These are phyloP conservation scores for Lymantria dispar DNA, from an alignment of 2,888 invertebrate genomes.

Conservation along the genomic window DNA sequence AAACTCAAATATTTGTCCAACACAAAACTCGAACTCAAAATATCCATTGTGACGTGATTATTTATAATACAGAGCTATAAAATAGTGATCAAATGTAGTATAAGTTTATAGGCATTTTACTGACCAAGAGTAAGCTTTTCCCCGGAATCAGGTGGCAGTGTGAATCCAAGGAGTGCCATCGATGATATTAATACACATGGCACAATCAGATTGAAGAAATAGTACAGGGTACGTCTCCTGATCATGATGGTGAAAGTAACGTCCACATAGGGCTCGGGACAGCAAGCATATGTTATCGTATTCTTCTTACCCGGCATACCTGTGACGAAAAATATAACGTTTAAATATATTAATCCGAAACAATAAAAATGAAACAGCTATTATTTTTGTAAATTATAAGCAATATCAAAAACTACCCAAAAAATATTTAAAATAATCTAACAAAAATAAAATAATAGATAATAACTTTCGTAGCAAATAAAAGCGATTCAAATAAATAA, in stretches of 20 bases:
- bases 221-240: slow-evolving; percentile 97
- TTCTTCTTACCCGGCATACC: slow-evolving; percentile 96
- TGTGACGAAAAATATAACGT: slow-evolving; percentile 55
- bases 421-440: too few species aligned
- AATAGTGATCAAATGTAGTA: background rate
- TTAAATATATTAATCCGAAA: too few species aligned
- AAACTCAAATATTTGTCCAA: too few species aligned
- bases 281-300: slow-evolving; percentile 95
- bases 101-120: slow-evolving; percentile 44
- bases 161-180: slow-evolving; percentile 98
- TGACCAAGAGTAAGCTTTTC: slow-evolving; percentile 97
- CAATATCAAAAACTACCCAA: too few species aligned
- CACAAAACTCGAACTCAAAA: too few species aligned
- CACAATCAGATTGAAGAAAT: slow-evolving; percentile 99
- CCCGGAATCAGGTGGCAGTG: slow-evolving; percentile 98
- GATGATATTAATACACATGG: slow-evolving; percentile 99
- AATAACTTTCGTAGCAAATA: too few species aligned
- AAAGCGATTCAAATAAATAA: too few species aligned
- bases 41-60: too few species aligned
- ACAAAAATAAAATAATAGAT: too few species aligned
- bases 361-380: too few species aligned
- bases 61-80: too few species aligned
- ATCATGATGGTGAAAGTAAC: slow-evolving; percentile 98
- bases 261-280: slow-evolving; percentile 96
- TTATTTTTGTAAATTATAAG: too few species aligned